A percentile compares a stretch with the other conserved stretches of the same genome.
phyloP scores from a whole-genome alignment of 2,113 vertebrate genomes.

The Oceanites oceanicus region DNA sequence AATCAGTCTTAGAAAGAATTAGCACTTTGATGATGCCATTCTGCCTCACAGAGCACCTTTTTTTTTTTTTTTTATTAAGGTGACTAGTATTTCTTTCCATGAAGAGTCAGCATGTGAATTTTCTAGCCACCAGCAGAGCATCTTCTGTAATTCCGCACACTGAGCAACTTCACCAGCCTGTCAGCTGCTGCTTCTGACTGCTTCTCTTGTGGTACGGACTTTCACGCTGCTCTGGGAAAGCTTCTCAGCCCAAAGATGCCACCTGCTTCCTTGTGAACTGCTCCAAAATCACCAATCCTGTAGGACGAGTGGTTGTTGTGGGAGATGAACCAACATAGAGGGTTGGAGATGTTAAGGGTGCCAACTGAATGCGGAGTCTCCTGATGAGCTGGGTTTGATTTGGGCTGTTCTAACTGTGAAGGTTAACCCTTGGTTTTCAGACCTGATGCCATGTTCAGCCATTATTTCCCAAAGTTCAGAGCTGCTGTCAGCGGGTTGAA shows the following conservation, averaged over 20 bases:
- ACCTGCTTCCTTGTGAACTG: neutral
- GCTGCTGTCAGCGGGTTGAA: neutral
- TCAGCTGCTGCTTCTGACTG: neutral
- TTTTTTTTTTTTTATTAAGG: neutral
- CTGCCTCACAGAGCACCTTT: neutral
- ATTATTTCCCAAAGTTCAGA: neutral
- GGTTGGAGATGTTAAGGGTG: neutral
- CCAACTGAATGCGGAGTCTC: neutral
- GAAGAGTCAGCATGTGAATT: neutral
- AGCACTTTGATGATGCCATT: neutral
- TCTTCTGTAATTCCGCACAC: neutral
- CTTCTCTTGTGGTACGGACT: neutral
- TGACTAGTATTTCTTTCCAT: neutral
- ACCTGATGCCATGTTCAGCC: neutral
- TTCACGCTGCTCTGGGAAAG: neutral
- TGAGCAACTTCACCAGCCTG: neutral
- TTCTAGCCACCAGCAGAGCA: neutral
- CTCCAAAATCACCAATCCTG: neutral
- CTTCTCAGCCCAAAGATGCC: neutral
- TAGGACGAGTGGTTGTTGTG: neutral
- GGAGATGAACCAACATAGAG: neutral
- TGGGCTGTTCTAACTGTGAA: neutral
- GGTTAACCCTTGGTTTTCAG: neutral
- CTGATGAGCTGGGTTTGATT: neutral
- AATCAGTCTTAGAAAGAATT: constrained; percentile 18